A percentile compares a stretch with the other conserved stretches of the same genome.
Conservation (phyloP, 2,113 vertebrate species). For the Passer montanus region DNA sequence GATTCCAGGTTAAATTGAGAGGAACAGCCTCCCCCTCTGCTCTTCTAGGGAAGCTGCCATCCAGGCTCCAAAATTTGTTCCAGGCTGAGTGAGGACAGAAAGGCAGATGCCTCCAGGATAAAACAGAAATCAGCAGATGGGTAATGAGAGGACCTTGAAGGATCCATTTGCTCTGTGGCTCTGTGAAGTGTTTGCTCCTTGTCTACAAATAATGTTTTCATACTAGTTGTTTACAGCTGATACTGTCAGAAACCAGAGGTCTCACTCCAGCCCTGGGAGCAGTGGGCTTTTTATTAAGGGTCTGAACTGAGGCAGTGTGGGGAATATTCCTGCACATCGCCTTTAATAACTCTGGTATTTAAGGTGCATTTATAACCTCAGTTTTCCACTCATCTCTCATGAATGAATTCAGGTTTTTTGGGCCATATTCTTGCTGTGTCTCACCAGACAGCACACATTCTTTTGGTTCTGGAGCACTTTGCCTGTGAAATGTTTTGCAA, state of each 20-base stretch:
- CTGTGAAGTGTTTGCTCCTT: background rate
- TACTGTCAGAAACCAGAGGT: background rate
- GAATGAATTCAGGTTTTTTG: background rate
- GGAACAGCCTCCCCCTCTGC: background rate
- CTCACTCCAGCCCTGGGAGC: background rate
- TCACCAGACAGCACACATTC: background rate
- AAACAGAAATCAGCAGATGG: background rate
- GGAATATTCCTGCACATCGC: background rate
- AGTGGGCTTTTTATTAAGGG: background rate
- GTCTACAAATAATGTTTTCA: background rate
- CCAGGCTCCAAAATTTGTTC: background rate
- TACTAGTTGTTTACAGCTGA: background rate
- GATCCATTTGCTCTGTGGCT: background rate
- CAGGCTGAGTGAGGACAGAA: background rate
- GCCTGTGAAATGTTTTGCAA: background rate
- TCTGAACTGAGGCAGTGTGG: background rate
- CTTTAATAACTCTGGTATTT: background rate
- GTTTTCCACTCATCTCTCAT: background rate
- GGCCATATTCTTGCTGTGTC: fast-evolving
- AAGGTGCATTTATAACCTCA: background rate
- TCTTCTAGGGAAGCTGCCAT: background rate
- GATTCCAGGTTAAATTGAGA: background rate
- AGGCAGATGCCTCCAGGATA: background rate
- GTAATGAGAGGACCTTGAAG: background rate
- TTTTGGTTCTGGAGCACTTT: background rate